Base-by-base conservation (phyloP, 2,113 vertebrate genomes). In the Myocastor coypus region DNA sequence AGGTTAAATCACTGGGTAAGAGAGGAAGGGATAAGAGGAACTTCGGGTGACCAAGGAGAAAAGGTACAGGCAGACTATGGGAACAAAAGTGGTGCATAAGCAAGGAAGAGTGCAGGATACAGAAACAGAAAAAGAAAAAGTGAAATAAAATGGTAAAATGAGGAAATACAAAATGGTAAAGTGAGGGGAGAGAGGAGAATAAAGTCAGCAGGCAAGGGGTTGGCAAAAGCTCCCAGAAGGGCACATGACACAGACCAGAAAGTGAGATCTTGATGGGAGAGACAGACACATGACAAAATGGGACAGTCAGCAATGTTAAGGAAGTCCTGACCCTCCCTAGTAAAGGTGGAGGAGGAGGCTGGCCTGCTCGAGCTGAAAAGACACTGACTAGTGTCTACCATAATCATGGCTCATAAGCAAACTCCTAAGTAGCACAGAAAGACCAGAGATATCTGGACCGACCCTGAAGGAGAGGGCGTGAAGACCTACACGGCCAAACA, bases 61-160 rank as follows among this genome's bases (percentile, higher is more conserved):
- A 78, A 75, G 75, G 92, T 85, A 94, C 71, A 90, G 69, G 22
- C 32, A 95, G 82, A 93, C 64, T 69, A 73, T 61, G 59, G 91
- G 66, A 95, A 96, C 93, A 97, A 98, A 97, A 95, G 64, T 97
- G 85, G 69, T 93, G 55, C 94, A 69, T 5, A 89, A 77, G 77
- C 66, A 95, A 86, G 57, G 55, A 86, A 95, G 66, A 55, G 14
- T 11, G 71, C 9, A 30, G 82, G 81, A 92, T 77, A 83, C 0
- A 32, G 26, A 64, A 89, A 22, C 50, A 91, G 40, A 34, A 55
- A 57, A 63, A 92, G 78, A 83, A 16, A 42, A 10, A 13, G 46
- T 68, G 89, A 93, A 75, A 61, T 61, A 66, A 97, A 92, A 92
- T 28, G 52, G 32, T 61, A 59, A 92, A 57, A 92, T 32, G 46